These are phyloP conservation scores for Anticlea derivata DNA, from an alignment of 2,888 invertebrate species.

Conservation along the genomic window DNA sequence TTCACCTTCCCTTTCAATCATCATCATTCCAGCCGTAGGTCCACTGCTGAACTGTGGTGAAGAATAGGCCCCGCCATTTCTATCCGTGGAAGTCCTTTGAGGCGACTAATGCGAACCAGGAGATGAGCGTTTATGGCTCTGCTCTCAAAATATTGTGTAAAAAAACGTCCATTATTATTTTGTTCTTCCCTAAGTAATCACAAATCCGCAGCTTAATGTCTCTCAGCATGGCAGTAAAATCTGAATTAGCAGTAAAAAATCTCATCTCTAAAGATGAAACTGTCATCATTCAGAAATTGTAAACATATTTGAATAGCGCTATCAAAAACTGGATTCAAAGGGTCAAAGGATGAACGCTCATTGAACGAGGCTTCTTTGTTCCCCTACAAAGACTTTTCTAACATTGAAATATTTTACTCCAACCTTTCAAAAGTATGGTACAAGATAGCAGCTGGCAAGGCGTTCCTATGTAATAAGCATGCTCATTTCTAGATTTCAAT, in stretches of 20 bases:
- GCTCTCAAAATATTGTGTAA: too few relatives aligned
- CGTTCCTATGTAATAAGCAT: background rate
- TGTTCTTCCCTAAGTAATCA: too few relatives aligned
- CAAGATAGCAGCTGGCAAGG: background rate
- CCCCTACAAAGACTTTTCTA: constrained; percentile 14
- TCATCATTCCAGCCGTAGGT: too few relatives aligned
- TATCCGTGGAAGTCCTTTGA: too few relatives aligned
- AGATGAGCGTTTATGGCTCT: too few relatives aligned
- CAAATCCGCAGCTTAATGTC: too few relatives aligned
- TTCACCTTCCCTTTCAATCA: too few relatives aligned
- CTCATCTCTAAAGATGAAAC: constrained; percentile 11
- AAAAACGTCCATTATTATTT: too few relatives aligned
- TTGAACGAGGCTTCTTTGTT: constrained; percentile 8
- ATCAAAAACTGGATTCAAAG: constrained; percentile 22
- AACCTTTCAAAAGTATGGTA: constrained; percentile 7
- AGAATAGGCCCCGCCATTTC: too few relatives aligned
- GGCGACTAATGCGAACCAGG: too few relatives aligned
- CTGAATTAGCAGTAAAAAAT: constrained; percentile 12
- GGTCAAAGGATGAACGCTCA: constrained; percentile 11
- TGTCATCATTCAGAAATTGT: constrained; percentile 13
- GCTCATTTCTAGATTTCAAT: background rate
- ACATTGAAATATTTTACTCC: constrained; percentile 9
- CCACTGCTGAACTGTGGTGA: too few relatives aligned
- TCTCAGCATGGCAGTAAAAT: constrained; percentile 2
- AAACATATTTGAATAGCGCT: constrained; percentile 15